Evolutionary conservation across 2,113 vertebrate species (phyloP), one percentile per base, ranked within the genome.

Genomic region (Aptenodytes forsteri): DNA sequence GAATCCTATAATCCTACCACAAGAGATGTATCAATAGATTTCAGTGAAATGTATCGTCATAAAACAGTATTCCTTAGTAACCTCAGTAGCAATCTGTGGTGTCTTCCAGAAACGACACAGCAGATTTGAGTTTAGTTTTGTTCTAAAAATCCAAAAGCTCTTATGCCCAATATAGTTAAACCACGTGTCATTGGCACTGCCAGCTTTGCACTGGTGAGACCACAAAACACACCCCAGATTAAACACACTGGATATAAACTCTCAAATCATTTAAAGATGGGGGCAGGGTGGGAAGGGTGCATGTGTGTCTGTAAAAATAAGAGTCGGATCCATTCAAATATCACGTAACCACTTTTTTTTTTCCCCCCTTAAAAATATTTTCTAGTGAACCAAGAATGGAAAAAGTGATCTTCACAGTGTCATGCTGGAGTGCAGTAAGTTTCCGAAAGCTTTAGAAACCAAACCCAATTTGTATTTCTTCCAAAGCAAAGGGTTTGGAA

Each of bases 401-500:
- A 90, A 81, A 72, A 94, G 59, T 19, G 11, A 38, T 13, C 50
- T 93, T 87, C 75, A 56, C 46, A 73, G 81, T 18, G 42, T 47
- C 61, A 56, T 15, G 42, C 83, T 25, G 75, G 40, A 89, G 56
- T 4, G 32, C 56, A 40, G 30, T 4, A 54, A 40, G 32, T 46
- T 72, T 56, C 47, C 4, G 0, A 61, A 61, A 56, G 65, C 52
- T 77, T 78, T 17, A 18, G 55, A 52, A 72, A 52, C 47, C 25
- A 80, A 90, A 36, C 34, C 34, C 8, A 32, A 6, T 22, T 36
- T 56, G 21, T 70, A 47, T 44, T 49, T 70, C 75, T 75, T 66
- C 79, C 42, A 90, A 87, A 84, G 49, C 29, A 92, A 83, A 92
- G 61, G 21, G n/a, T 65, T 66, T 59, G 20, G 71, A 55, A 59